Evolutionary conservation across 1,140 invertebrate genomes (phyloP).

Genomic region (Arctopsyche grandis): DNA sequence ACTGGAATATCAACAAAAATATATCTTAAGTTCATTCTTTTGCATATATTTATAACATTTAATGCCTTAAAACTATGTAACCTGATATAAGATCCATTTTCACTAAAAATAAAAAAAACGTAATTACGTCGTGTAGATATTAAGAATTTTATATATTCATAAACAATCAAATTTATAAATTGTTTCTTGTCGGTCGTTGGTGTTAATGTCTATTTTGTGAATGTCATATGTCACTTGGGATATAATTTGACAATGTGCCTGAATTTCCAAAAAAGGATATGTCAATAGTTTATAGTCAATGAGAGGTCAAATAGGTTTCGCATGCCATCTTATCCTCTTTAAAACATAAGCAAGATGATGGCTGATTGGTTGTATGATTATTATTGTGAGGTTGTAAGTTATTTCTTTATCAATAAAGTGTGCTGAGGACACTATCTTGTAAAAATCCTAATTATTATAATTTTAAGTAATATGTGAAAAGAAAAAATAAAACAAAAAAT

Average conservation of each 20-base stretch:
- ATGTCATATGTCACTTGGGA: slow-evolving; percentile 48
- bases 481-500: slow-evolving; percentile 54
- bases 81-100: too few relatives aligned
- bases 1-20: background rate
- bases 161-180: slow-evolving; percentile 10
- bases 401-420: slow-evolving; percentile 46
- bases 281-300: slow-evolving; percentile 53
- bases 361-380: slow-evolving; percentile 37
- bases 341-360: slow-evolving; percentile 15
- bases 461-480: slow-evolving; percentile 55
- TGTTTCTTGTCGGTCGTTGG: background rate
- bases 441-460: slow-evolving; percentile 55
- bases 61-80: too few relatives aligned
- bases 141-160: slow-evolving; percentile 8
- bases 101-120: too few relatives aligned
- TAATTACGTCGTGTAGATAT: slow-evolving; percentile 1
- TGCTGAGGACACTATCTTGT: slow-evolving; percentile 53
- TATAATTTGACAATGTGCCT: slow-evolving; percentile 51
- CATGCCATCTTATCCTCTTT: slow-evolving; percentile 30
- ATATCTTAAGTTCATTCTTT: background rate
- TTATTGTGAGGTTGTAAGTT: slow-evolving; percentile 42
- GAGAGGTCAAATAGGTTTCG: slow-evolving; percentile 40
- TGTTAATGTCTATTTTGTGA: background rate
- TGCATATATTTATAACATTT: too few relatives aligned
- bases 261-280: slow-evolving; percentile 48